Base-by-base conservation (phyloP, 2,797 vertebrate species). In the Hozukius guyotensis region DNA sequence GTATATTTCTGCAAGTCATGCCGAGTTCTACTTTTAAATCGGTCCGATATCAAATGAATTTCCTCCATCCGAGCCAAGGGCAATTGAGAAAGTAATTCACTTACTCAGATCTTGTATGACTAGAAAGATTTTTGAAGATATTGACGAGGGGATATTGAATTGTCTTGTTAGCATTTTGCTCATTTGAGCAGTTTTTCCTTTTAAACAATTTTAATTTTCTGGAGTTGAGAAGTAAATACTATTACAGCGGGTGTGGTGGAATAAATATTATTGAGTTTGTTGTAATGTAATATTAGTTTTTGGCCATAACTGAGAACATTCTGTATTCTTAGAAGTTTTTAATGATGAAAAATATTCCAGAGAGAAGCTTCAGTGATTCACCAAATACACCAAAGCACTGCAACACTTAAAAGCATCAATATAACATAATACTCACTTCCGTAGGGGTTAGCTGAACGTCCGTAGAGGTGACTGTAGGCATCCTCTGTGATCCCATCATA, bases 401-500 rank as follows among this genome's bases (percentile, higher is more conserved):
- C 31, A 31, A 69, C 53, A 62, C 71, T 46, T 72, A 77, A 70
- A 59, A 57, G 38, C 14, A 75, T 57, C 53, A 59, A 52, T 4
- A n/a, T n/a, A 16, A 20, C 10, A 20, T 25, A 25, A 80, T 89
- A 95, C 89, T 96, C 96, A 99, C 98, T 96, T 85, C 97, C 95
- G 2, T 97, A 99, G 78, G 96, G 90, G 82, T 97, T 97, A 0
- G 95, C 90, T 2, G 97, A 94, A 81, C 97, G 98, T 84, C 97
- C 97, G 76, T 98, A 99, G 89, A 99, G 93, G 88, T 98, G 98
- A 85, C 96, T 96, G 2, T 97, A 99, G 65, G 96, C 93, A 69
- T 99, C 98, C 82, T 99, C 98, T 4, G 95, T 91, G 89, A 98
- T 97, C 66, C 97, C 97, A 61, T 99, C 99, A 0, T 98, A 99